These are phyloP conservation scores for Mythimna impura DNA, from an alignment of 2,888 invertebrate genomes.

Conservation along the genomic window DNA sequence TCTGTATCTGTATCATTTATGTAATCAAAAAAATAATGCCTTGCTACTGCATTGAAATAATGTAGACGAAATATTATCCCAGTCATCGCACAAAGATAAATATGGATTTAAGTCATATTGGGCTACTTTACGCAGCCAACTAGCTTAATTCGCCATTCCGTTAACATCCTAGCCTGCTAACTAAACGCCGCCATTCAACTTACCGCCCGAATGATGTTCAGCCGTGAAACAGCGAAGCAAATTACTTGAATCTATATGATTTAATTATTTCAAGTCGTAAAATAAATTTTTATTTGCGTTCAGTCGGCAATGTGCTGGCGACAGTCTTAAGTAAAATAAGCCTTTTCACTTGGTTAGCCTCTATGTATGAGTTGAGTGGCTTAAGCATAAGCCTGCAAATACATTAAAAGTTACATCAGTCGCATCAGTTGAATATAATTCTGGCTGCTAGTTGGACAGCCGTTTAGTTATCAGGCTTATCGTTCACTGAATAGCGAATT, in stretches of 20 bases:
- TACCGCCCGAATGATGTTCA: neutral
- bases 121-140: no score
- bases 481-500: neutral
- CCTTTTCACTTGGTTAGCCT: neutral
- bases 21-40: conserved; percentile 6
- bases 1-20: neutral
- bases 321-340: no score
- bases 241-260: neutral
- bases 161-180: neutral
- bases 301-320: no score
- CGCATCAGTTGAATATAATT: neutral
- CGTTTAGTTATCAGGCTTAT: neutral
- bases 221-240: neutral
- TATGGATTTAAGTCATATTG: neutral
- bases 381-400: neutral
- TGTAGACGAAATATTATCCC: conserved; percentile 14
- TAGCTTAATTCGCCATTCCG: neutral
- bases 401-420: neutral
- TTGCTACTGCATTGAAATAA: neutral
- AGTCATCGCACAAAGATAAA: conserved; percentile 31
- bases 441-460: neutral
- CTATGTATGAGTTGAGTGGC: neutral
- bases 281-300: neutral
- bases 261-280: neutral
- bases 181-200: neutral